phyloP scores from a whole-genome alignment of 2,888 invertebrate genomes.

The Germaria angustata region DNA sequence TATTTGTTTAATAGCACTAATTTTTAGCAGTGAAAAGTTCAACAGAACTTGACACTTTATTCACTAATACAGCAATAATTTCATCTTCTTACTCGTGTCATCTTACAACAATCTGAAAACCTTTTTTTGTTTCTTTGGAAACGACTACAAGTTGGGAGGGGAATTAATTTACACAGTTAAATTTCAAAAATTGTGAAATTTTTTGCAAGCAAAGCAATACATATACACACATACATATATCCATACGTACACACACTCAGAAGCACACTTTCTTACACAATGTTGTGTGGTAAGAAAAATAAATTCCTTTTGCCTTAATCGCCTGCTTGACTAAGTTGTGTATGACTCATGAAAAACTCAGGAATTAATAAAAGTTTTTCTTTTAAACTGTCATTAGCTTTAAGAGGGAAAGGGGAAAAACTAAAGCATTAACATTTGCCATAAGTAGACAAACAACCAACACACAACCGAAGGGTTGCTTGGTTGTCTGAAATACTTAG shows the following conservation, averaged over 20 bases:
- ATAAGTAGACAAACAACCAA: constrained; percentile 21
- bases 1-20: constrained; percentile 22
- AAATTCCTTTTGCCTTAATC: neutral
- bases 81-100: neutral
- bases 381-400: constrained; percentile 23
- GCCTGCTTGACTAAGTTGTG: neutral
- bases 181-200: neutral
- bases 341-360: constrained; percentile 21
- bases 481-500: constrained; percentile 17
- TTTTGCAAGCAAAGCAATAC: neutral
- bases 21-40: constrained; percentile 3
- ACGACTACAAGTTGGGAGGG: neutral
- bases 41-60: constrained; percentile 11
- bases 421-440: neutral
- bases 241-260: too few relatives aligned
- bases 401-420: neutral
- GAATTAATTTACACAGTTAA: constrained; percentile 8
- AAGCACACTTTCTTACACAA: neutral
- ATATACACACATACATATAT: neutral
- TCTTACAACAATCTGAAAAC: neutral
- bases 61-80: too few relatives aligned
- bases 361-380: constrained; percentile 32
- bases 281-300: neutral
- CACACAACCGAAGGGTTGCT: neutral
- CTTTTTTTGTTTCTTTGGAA: neutral